phyloP scores from a whole-genome alignment of 2,797 vertebrate genomes.

The Neoniphon sammara region DNA sequence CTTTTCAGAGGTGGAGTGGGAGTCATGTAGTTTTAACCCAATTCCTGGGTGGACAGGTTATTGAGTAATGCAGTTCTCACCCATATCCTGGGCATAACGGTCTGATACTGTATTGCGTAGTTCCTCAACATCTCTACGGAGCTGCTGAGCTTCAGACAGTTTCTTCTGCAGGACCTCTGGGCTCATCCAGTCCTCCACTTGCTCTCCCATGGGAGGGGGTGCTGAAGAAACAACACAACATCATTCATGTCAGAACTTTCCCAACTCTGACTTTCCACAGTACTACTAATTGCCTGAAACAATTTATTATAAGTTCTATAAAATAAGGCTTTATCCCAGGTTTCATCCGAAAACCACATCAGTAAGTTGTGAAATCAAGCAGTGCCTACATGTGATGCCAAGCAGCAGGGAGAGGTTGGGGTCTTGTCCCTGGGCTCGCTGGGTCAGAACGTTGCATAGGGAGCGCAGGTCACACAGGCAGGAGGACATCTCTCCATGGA shows the following conservation, averaged over 20 bases:
- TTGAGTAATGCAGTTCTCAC: constrained; percentile 97
- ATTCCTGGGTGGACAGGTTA: constrained; percentile 61
- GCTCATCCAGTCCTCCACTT: constrained; percentile 86
- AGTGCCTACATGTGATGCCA: constrained; percentile 90
- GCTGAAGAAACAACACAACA: constrained; percentile 73
- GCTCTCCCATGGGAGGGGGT: constrained; percentile 76
- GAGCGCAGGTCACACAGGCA: constrained; percentile 93
- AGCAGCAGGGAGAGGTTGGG: constrained; percentile 97
- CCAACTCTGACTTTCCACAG: not conserved
- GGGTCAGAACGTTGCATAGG: constrained; percentile 93
- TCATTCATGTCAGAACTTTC: not conserved
- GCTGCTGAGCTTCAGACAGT: constrained; percentile 89
- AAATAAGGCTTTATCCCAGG: not conserved
- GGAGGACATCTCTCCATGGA: constrained; percentile 88
- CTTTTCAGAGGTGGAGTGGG: constrained; percentile 26
- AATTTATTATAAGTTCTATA: not conserved
- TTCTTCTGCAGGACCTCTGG: constrained; percentile 89
- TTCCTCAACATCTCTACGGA: constrained; percentile 93
- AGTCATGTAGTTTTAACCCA: constrained; percentile 14
- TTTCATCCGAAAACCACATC: not conserved
- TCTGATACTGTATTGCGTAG: constrained; percentile 93
- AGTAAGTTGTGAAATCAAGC: not conserved
- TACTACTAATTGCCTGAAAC: not conserved
- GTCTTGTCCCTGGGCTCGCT: constrained; percentile 92
- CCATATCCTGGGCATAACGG: constrained; percentile 98